Conservation (phyloP, 1,140 invertebrate genomes). For the Leptopilina clavipes region DNA sequence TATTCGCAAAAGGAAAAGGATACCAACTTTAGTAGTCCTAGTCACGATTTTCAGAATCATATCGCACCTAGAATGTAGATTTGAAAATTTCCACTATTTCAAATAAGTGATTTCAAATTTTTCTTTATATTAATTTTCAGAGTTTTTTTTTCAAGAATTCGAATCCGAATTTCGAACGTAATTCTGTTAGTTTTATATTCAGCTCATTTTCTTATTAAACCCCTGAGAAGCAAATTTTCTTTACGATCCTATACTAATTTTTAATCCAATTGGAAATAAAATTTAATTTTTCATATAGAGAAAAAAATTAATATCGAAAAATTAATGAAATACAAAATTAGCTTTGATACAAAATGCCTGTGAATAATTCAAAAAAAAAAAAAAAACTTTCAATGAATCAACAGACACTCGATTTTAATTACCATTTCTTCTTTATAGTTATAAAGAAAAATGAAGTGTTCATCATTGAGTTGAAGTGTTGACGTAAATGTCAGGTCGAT, state of each 20-base stretch:
- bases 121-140: not conserved
- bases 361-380: no score
- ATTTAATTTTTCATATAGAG: no score
- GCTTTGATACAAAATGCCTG: no score
- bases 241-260: no score
- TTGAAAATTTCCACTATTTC: not conserved
- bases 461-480: not conserved
- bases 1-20: conserved; percentile 3
- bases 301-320: no score
- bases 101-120: conserved; percentile 5
- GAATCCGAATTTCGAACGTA: no score
- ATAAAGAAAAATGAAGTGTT: not conserved
- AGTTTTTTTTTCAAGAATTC: no score
- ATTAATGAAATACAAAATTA: no score
- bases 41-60: conserved; percentile 20
- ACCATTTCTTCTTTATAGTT: not conserved
- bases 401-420: not conserved
- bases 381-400: not conserved
- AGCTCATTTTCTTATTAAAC: no score
- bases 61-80: conserved; percentile 17
- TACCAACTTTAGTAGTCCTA: not conserved
- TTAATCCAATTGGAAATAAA: no score
- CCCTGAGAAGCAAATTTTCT: no score
- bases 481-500: not conserved
- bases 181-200: no score